Conservation (phyloP, 1,140 invertebrate genomes). For the Pseudobourletiella spinata region DNA sequence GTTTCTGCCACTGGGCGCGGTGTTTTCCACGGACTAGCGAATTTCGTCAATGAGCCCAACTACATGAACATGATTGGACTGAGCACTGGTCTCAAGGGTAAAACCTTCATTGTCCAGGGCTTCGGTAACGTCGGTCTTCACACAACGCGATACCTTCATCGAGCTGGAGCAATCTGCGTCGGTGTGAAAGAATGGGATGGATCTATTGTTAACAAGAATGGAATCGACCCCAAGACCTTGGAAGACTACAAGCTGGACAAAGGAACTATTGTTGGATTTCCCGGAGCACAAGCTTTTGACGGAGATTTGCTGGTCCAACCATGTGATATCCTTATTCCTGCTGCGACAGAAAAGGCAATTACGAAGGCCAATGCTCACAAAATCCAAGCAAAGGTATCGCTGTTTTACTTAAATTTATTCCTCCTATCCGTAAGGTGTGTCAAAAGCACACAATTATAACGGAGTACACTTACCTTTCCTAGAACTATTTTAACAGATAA, state of each 20-base stretch:
- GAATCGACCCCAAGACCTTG: conserved; percentile 91
- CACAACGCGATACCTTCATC: conserved; percentile 94
- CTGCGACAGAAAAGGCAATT: conserved; percentile 94
- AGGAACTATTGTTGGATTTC: conserved; percentile 84
- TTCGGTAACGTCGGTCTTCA: conserved; percentile 99
- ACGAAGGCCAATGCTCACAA: conserved; percentile 82
- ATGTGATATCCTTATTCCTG: conserved; percentile 96
- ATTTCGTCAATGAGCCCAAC: conserved; percentile 93
- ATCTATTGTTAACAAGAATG: conserved; percentile 81
- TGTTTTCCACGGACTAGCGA: conserved; percentile 95
- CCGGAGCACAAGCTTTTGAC: conserved; percentile 72
- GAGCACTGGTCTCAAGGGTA: conserved; percentile 91
- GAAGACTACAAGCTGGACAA: conserved; percentile 80
- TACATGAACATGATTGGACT: conserved; percentile 96
- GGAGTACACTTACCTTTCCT: no score
- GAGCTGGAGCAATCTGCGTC: conserved; percentile 85
- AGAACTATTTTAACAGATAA: no score
- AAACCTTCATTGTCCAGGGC: conserved; percentile 94
- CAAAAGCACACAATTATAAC: no score
- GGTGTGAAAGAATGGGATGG: conserved; percentile 93
- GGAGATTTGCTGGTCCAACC: conserved; percentile 78
- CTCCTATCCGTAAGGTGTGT: no score
- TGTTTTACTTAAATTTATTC: no score
- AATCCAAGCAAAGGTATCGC: conserved; percentile 81
- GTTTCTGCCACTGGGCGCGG: conserved; percentile 95